Evolutionary conservation across 1,140 invertebrate genomes (phyloP), one percentile per base, ranked within the genome.

Genomic region (Ephestia elutella): DNA sequence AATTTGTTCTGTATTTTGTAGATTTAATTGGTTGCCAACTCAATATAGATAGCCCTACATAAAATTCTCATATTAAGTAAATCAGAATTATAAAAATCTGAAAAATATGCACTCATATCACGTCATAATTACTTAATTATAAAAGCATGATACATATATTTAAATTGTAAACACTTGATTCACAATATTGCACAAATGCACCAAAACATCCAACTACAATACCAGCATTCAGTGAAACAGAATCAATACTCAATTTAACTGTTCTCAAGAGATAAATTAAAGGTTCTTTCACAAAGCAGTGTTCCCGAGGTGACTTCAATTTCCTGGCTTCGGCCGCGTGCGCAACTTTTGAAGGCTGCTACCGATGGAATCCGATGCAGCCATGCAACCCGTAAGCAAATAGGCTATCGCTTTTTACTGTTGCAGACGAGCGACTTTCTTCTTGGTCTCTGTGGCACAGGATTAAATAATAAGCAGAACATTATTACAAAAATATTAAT

Each of bases 211-310:
- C 2, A n/a, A 44, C 38, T 5, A 35, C 32, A 35, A 10, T 11
- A 10, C 32, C 15, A n/a, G 2, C 13, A 44, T 17, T 3, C 38
- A 19, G 21, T 53, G 11, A 18, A 30, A 61, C 67, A 17, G 74
- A 75, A 78, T 86, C 82, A 73, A 86, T 86, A 86, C 82, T 82
- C 81, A 86, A 84, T 86, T 84, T 77, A 76, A 82, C 61, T 66
- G 71, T 75, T 72, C 70, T 68, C 63, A 65, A 71, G 71, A 85
- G 80, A 86, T 85, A 78, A 86, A 84, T 85, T 83, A 81, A 76
- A 83, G 79, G 76, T 85, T 85, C 80, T 82, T 83, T 81, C 81
- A 78, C 81, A 82, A 82, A 83, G 81, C 82, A 77, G 78, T 86
- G 82, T 82, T 83, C 74, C 70, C 62, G 75, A 80, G 80, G 75